Base-by-base conservation (phyloP, 2,797 vertebrate species). In the Hydrolagus colliei region DNA sequence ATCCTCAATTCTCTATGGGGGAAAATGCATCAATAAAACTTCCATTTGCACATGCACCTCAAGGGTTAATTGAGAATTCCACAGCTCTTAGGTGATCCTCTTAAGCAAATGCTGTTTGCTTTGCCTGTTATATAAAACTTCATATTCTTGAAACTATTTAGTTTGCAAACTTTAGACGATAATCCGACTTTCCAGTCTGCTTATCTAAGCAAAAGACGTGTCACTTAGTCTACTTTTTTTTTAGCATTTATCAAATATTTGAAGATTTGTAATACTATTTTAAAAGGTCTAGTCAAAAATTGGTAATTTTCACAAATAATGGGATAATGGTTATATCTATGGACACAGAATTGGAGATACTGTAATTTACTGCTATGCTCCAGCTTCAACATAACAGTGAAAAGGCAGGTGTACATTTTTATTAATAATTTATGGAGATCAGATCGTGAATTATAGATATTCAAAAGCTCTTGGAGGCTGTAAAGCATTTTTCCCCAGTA, bases 401-500 rank as follows among this genome's bases (percentile, higher is more conserved):
- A 52, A 52, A 52, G 6, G 41, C 41, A 67, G 22, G 6, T 65
- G 79, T 12, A 10, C 9, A n/a, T 18, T 77, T 75, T 77, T 61
- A 59, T 77, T 84, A 68, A 84, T 84, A 18, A 71, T 84, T 84
- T 71, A 16, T 52, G 79, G 65, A n/a, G 9, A 1, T 84, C 63
- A 82, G 79, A 67, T 41, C 6, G 8, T 5, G 2, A 84, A 84
- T 27, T 52, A 41, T 84, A 18, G 79, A 63, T 72, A 20, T 18
- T 72, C 22, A 72, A 72, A 16, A 4, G 22, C 18, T 13, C 18
- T 20, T 72, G 16, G 22, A 72, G n/a, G 13, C 18, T 16, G 18
- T n/a, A 12, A 68, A 4, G 67, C 67, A 68, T 68, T 12, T 72
- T 72, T 22, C n/a, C 22, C 16, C 41, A 52, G 41, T 52, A 52